These are phyloP conservation scores for Dioctria linearis DNA, from an alignment of 2,888 invertebrate genomes.

Conservation along the genomic window DNA sequence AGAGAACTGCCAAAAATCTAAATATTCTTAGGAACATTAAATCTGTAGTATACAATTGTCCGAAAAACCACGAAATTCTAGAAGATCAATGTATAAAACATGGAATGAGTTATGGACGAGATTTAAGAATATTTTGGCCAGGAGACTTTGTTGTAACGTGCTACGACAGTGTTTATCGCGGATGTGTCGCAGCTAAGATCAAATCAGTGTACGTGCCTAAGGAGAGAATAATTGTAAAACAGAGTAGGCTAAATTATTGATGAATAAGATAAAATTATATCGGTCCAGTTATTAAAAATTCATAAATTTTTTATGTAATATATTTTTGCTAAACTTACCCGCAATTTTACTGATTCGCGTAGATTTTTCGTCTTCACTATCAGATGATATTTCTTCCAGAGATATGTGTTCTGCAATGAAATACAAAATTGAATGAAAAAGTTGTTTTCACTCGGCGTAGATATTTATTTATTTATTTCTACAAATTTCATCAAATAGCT, in stretches of 20 bases:
- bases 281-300: no score
- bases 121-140: slow-evolving; percentile 60
- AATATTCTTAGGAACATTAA: slow-evolving; percentile 62
- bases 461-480: no score
- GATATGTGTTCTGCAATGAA: slow-evolving; percentile 74
- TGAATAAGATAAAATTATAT: not conserved
- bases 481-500: no score
- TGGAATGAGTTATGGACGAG: slow-evolving; percentile 65
- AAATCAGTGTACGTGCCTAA: slow-evolving; percentile 65
- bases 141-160: slow-evolving; percentile 66
- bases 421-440: slow-evolving; percentile 11
- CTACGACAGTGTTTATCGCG: slow-evolving; percentile 41
- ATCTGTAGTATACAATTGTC: slow-evolving; percentile 56
- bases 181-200: slow-evolving; percentile 60
- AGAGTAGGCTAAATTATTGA: not conserved
- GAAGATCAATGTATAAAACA: slow-evolving; percentile 63
- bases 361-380: slow-evolving; percentile 65
- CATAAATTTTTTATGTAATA: not conserved
- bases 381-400: slow-evolving; percentile 76
- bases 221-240: slow-evolving; percentile 6
- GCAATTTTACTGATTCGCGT: slow-evolving; percentile 21
- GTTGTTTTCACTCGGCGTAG: no score
- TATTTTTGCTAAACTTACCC: slow-evolving; percentile 1
- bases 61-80: not conserved
- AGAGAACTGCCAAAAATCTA: slow-evolving; percentile 49